Base-by-base conservation (phyloP, 23 tunicate genomes). In the Trididemnum nubilum region DNA sequence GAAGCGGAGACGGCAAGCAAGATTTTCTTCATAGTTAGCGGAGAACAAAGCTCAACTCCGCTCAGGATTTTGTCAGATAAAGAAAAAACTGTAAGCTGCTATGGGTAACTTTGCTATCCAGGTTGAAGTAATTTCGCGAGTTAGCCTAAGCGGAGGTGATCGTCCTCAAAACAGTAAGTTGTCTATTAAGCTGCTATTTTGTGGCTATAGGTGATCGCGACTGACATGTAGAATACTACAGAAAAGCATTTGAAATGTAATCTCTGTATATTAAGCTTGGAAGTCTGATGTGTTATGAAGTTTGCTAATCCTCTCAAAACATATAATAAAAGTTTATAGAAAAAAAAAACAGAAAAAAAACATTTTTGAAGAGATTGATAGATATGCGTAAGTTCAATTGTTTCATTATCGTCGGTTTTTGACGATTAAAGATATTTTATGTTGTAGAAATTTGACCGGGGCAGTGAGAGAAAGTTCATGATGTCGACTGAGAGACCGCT, bases 1-100 rank as follows among this genome's bases (percentile, higher is more conserved):
- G 86, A 90, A 1, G 85, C 96, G 15, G 86, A 70, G 26, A 90
- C 96, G 5, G 28, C 71, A 26, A 90, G 96, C 58, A 79, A 59
- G 35, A 73, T 90, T n/a, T 73, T 86, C 52, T 84, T 90, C 25
- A 65, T 90, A 33, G 26, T 90, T 15, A 37, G 79, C 34, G 96
- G 96, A 5, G 85, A 85, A 0, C 36, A 90, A 15, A 72, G 34
- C 1, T 80, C 71, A 33, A 85, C 96, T n/a, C 0, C 83, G 0
- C 72, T 90, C 0, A 61, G 96, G 9, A 29, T 36, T 0, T 65
- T 90, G 77, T 79, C 89, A 12, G 78, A 74, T n/a, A 64, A 35
- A 67, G 69, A 65, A 29, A 65, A 85, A 21, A 79, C 51, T 71
- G 90, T 85, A 22, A 71, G 85, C 57, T 54, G 12, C 12, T 49